Percentiles rank a stretch among this genome's conserved stretches.
Evolutionary conservation across 2,888 invertebrate species (phyloP).

Genomic region (Drosophila buzzatii): DNA sequence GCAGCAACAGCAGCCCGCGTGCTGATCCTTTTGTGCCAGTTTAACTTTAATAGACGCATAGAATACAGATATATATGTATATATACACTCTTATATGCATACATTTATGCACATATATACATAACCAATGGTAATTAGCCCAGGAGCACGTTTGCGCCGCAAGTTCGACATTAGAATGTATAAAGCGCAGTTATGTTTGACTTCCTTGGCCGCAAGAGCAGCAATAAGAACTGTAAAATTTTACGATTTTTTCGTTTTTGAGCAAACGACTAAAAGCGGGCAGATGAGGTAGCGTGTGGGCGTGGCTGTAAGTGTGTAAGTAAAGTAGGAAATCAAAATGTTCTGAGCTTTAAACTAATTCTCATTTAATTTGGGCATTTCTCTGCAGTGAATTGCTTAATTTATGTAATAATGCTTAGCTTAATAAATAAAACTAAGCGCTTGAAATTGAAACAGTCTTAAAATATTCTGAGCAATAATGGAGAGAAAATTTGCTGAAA

Average conservation of each 20-base stretch:
- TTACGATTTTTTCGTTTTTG: neutral
- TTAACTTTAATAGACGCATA: conserved; percentile 21
- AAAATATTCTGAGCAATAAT: too few species aligned
- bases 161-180: conserved; percentile 13
- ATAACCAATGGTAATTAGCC: conserved; percentile 43
- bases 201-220: conserved; percentile 1
- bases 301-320: neutral
- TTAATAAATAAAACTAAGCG: too few species aligned
- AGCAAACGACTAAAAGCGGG: neutral
- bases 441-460: too few species aligned
- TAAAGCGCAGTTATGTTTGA: conserved; percentile 1
- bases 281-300: neutral
- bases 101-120: neutral
- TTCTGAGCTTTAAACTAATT: too few species aligned
- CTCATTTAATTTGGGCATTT: too few species aligned
- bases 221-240: neutral
- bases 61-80: neutral
- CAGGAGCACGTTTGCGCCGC: conserved; percentile 33
- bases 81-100: neutral
- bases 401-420: too few species aligned
- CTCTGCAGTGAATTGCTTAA: too few species aligned
- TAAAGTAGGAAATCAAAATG: neutral
- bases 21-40: conserved; percentile 10
- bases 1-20: conserved; percentile 2
- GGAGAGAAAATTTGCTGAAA: too few species aligned